Percentiles rank a stretch among this genome's conserved stretches.
Conservation (phyloP, 2,113 vertebrate genomes). For the Cacatua alba region DNA sequence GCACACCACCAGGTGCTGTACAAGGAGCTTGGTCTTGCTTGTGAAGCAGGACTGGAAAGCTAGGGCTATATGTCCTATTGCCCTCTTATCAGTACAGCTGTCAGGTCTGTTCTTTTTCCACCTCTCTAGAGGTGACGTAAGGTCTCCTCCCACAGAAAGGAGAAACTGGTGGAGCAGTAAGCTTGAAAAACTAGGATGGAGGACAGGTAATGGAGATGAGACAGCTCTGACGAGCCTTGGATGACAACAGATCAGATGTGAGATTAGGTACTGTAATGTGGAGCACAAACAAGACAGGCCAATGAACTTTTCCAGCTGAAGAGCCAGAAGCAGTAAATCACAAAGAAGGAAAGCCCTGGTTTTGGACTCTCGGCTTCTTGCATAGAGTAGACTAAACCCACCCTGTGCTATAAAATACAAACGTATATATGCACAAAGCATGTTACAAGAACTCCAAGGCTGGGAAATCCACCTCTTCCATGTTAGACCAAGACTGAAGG, state of each 20-base stretch:
- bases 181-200: conserved; percentile 56
- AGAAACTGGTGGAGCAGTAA: conserved; percentile 25
- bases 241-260: conserved; percentile 28
- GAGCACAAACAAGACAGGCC: conserved; percentile 14
- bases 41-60: neutral
- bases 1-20: neutral
- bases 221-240: conserved; percentile 12
- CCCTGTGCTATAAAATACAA: neutral
- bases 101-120: neutral
- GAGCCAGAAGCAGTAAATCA: neutral
- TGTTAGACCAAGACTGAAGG: neutral
- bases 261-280: conserved; percentile 39
- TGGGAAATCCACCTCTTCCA: neutral
- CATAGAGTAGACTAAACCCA: neutral
- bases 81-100: neutral
- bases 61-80: neutral
- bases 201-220: conserved; percentile 52
- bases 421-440: neutral
- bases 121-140: conserved; percentile 38
- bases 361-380: neutral
- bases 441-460: neutral
- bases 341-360: neutral
- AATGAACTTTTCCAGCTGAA: neutral
- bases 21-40: neutral
- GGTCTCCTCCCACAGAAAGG: conserved; percentile 44